Evolutionary conservation across 2,888 invertebrate genomes (phyloP), one percentile per base, ranked within the genome.

Genomic region (Ornithoptera alexandrae): DNA sequence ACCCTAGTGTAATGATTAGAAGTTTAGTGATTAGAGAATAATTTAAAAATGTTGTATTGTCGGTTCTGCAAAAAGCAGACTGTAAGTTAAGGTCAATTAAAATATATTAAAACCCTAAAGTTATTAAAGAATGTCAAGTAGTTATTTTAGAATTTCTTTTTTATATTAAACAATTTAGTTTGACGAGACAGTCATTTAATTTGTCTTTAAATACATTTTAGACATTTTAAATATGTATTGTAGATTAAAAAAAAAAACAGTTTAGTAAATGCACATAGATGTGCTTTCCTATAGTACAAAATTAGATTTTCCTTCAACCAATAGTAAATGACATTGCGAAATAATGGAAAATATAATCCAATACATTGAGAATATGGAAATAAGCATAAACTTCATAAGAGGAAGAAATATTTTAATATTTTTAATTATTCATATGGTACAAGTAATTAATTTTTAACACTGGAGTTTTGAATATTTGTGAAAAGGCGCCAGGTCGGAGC

Each of bases 11-110:
- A 81, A 77, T 76, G 78, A 39, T 39, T 39, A 39, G 39, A 39
- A 10, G 1, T 39, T 39, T 81, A 80, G 77, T 79, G 73, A 80
- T 81, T 84, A 83, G 78, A 81, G 79, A 84, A 80, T 85, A 84
- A 81, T 84, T 73, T 7, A 15, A 62, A 84, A 79, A 77, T 72
- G 76, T 83, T 82, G 80, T 76, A 78, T 78, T 80, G 77, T 81
- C 78, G 36, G 80, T 76, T 79, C 80, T 77, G 73, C 72, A 76
- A 79, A 77, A 79, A 75, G 78, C 79, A 78, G 79, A 80, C 77
- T 79, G 80, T 79, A 75, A 73, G 78, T 76, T 78, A 79, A 81
- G 83, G 87, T 86, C 87, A 87, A 87, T 88, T 88, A 87, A 79
- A 75, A 79, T 77, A 77, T 74, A 72, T 74, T 78, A 77, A 78